Evolutionary conservation across 2,797 vertebrate genomes (phyloP).

Genomic region (Sorex maritimensis): DNA sequence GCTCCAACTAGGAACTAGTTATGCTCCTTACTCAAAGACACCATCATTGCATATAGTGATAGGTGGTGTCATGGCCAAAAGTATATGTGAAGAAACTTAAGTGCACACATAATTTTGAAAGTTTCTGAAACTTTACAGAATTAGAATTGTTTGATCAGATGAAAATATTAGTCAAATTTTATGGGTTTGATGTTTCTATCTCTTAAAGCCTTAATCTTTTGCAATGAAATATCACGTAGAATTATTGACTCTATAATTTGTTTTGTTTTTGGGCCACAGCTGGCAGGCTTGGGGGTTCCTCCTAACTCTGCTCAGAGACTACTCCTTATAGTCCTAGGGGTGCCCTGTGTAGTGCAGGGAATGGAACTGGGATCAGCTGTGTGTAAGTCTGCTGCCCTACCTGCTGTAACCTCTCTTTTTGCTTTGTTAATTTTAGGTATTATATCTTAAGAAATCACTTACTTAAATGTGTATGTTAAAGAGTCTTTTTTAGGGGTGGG

Average conservation of each 20-base stretch:
- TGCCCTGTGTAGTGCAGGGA: too few relatives aligned
- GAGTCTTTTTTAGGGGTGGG: background rate
- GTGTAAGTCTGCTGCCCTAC: too few relatives aligned
- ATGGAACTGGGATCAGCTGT: too few relatives aligned
- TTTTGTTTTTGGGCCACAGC: too few relatives aligned
- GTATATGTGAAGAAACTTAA: slow-evolving; percentile 60
- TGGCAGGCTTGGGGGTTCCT: too few relatives aligned
- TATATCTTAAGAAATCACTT: slow-evolving; percentile 56
- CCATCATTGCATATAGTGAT: background rate
- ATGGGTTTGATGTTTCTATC: slow-evolving; percentile 27
- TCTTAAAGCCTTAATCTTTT: slow-evolving; percentile 66
- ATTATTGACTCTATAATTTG: slow-evolving; percentile 37
- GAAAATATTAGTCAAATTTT: slow-evolving; percentile 59
- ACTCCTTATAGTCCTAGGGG: too few relatives aligned
- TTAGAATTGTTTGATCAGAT: slow-evolving; percentile 61
- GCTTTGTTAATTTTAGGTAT: slow-evolving; percentile 65
- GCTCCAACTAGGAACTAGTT: slow-evolving; percentile 12
- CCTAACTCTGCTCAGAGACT: too few relatives aligned
- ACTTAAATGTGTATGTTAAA: slow-evolving; percentile 58
- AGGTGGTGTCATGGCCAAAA: background rate
- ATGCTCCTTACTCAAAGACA: slow-evolving; percentile 31
- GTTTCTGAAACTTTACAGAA: slow-evolving; percentile 63
- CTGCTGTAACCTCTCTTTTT: background rate
- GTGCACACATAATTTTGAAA: slow-evolving; percentile 47
- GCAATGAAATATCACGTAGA: background rate